A percentile compares a stretch with the other conserved stretches of the same genome.
Evolutionary conservation across 2,113 vertebrate genomes (phyloP).

Genomic region (Lamprotornis superbus): DNA sequence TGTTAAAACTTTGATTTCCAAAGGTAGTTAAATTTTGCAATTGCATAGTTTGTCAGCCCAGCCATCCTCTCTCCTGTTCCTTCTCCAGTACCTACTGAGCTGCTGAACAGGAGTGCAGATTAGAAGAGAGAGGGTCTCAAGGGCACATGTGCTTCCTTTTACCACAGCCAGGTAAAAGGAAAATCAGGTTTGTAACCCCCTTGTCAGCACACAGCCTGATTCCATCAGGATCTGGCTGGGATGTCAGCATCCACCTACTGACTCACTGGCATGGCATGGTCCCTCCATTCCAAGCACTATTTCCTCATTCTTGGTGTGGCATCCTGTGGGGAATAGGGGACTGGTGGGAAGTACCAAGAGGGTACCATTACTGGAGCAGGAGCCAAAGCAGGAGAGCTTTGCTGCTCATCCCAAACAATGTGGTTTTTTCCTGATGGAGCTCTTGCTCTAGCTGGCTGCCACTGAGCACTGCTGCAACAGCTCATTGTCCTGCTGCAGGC

Average conservation of each 20-base stretch:
- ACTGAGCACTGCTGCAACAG: not conserved
- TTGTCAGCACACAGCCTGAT: not conserved
- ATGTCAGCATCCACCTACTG: not conserved
- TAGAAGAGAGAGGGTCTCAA: not conserved
- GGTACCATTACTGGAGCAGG: not conserved
- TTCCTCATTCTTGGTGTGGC: not conserved
- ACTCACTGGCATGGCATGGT: rapidly evolving
- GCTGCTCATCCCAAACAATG: not conserved
- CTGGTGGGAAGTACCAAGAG: too few species aligned
- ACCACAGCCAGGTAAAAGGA: not conserved
- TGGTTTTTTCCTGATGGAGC: rapidly evolving
- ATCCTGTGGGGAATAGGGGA: not conserved
- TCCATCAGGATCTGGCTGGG: not conserved
- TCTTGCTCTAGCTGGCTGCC: not conserved
- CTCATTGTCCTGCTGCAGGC: not conserved
- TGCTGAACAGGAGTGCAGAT: not conserved
- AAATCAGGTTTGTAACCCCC: not conserved
- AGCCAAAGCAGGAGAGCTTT: not conserved
- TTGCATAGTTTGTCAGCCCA: not conserved
- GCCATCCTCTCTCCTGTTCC: not conserved
- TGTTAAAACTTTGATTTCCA: not conserved
- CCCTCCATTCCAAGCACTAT: not conserved
- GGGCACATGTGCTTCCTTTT: not conserved
- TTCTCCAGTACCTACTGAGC: not conserved
- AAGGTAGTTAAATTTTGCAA: not conserved